phyloP scores from a whole-genome alignment of 2,888 invertebrate genomes.

The Mesochorus sp. region DNA sequence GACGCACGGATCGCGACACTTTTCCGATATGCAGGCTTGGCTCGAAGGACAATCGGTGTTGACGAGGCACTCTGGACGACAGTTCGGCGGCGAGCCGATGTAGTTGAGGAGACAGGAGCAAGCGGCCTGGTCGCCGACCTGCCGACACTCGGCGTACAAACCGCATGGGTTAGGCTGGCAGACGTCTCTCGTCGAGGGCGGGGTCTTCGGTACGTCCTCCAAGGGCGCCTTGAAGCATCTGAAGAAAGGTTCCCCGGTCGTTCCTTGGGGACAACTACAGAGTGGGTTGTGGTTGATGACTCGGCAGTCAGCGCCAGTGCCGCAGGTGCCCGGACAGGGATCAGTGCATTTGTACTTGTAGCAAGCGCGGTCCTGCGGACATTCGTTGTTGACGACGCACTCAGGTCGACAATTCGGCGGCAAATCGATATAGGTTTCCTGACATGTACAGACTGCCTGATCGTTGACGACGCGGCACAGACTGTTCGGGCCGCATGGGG shows the following conservation, averaged over 20 bases:
- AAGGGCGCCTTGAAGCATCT: slow-evolving; percentile 84
- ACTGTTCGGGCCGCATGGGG: slow-evolving; percentile 92
- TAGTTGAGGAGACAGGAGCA: slow-evolving; percentile 87
- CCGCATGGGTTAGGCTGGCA: slow-evolving; percentile 91
- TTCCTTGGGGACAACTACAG: slow-evolving; percentile 89
- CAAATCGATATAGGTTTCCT: slow-evolving; percentile 88
- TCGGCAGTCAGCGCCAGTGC: slow-evolving; percentile 89
- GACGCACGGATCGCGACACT: slow-evolving; percentile 88
- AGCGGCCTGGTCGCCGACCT: slow-evolving; percentile 84
- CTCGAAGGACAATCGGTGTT: slow-evolving; percentile 87
- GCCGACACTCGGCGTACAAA: slow-evolving; percentile 87
- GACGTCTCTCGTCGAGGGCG: slow-evolving; percentile 83
- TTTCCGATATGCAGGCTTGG: slow-evolving; percentile 88
- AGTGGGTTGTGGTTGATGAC: slow-evolving; percentile 93
- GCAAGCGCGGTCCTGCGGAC: slow-evolving; percentile 90
- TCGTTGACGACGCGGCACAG: slow-evolving; percentile 88
- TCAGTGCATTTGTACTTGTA: slow-evolving; percentile 91
- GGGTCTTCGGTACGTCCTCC: slow-evolving; percentile 64
- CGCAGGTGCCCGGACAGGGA: slow-evolving; percentile 92
- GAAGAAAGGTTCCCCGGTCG: slow-evolving; percentile 91
- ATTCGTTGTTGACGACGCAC: slow-evolving; percentile 92
- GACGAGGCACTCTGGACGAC: slow-evolving; percentile 86
- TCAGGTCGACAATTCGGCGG: slow-evolving; percentile 93
- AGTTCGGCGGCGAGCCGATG: slow-evolving; percentile 88
- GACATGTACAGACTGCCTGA: slow-evolving; percentile 90